Conservation (phyloP, 2,888 invertebrate genomes). For the Lycaena phlaeas region DNA sequence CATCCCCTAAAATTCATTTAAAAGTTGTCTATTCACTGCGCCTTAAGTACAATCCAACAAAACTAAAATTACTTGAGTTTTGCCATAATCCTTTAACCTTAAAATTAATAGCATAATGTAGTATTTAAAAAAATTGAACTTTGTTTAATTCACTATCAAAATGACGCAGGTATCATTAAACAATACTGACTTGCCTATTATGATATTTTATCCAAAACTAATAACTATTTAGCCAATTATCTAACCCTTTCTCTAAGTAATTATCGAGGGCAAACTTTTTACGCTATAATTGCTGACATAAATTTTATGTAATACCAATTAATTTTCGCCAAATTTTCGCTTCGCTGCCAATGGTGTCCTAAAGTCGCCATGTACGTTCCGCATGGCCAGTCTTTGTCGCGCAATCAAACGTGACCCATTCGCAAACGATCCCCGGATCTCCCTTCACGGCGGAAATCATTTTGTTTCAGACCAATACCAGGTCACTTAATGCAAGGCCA, state of each 20-base stretch:
- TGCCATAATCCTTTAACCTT: too few relatives aligned
- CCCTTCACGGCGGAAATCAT: conserved; percentile 36
- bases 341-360: conserved; percentile 28
- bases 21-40: too few relatives aligned
- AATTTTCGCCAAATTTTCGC: conserved; percentile 15
- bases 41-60: too few relatives aligned
- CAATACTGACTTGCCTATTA: too few relatives aligned
- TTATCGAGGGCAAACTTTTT: conserved; percentile 2
- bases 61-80: too few relatives aligned
- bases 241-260: not conserved
- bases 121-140: too few relatives aligned
- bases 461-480: conserved; percentile 22
- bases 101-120: too few relatives aligned
- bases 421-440: conserved; percentile 37
- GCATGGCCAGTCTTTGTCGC: conserved; percentile 50
- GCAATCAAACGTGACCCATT: conserved; percentile 55
- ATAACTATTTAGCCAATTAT: too few relatives aligned
- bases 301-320: conserved; percentile 28
- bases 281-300: conserved; percentile 10
- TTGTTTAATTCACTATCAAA: too few relatives aligned
- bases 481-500: conserved; percentile 12
- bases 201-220: too few relatives aligned
- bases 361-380: conserved; percentile 34
- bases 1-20: too few relatives aligned
- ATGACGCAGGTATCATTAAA: too few relatives aligned